phyloP scores from a whole-genome alignment of 2,888 invertebrate genomes.

The Lepidonotus clava region DNA sequence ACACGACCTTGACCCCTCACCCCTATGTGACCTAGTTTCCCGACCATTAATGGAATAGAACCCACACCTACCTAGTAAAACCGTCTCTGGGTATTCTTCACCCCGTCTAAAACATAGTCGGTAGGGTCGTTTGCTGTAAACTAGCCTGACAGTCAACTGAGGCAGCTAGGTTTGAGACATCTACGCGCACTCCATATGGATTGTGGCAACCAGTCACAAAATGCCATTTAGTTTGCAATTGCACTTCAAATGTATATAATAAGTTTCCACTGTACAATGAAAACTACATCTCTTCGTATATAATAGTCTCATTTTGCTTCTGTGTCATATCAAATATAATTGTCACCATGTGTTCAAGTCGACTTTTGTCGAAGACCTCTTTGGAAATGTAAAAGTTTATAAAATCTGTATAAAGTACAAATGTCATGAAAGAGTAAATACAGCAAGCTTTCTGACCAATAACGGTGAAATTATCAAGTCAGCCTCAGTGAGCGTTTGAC shows the following conservation, averaged over 20 bases:
- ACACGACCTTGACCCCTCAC: conserved; percentile 29
- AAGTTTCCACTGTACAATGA: conserved; percentile 33
- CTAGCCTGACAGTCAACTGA: conserved; percentile 2
- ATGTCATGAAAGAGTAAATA: conserved; percentile 52
- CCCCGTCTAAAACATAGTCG: not conserved
- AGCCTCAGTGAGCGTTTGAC: conserved; percentile 42
- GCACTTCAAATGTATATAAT: conserved; percentile 52
- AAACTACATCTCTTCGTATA: conserved; percentile 52
- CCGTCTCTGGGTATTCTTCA: no score
- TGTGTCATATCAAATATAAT: conserved; percentile 50
- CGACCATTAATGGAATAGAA: not conserved
- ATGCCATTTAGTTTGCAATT: conserved; percentile 47
- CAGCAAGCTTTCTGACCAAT: conserved; percentile 35
- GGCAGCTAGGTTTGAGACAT: conserved; percentile 33
- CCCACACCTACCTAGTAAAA: not conserved
- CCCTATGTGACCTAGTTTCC: conserved; percentile 25
- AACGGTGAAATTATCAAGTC: conserved; percentile 42
- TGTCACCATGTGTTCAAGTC: conserved; percentile 52
- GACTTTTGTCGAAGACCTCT: conserved; percentile 37
- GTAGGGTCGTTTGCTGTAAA: not conserved
- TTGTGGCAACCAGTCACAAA: conserved; percentile 33
- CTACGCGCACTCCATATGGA: not conserved
- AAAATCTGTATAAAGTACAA: conserved; percentile 51
- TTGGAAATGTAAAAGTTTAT: conserved; percentile 53
- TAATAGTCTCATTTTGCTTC: conserved; percentile 52